Evolutionary conservation across 2,797 vertebrate genomes (phyloP), one percentile per base, ranked within the genome.

Genomic region (Lemur catta): DNA sequence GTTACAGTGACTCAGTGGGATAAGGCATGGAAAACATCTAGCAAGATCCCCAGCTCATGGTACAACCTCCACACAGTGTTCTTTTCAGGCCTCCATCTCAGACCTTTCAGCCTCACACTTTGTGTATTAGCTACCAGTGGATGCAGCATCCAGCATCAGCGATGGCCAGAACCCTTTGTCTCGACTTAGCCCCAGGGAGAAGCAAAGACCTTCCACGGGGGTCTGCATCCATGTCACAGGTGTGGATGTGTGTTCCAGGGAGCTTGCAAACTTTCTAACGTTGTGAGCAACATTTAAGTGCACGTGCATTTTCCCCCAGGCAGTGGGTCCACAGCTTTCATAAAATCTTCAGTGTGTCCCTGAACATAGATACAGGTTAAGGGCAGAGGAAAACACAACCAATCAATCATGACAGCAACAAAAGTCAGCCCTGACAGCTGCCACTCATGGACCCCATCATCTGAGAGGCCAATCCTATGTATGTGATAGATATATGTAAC

Each of bases 401-500:
- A 11, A 38, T n/a, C 85, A 67, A n/a, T 13, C 55, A 59, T 48
- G 38, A 35, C 5, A 52, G 46, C 35, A 55, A 46, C 6, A 28
- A 24, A 30, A 57, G 30, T 35, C 20, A 38, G 28, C 18, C 43
- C 43, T 79, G 65, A 30, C n/a, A 67, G 30, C 41, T 67, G 28
- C 50, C 35, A 0, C 30, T 59, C 35, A 4, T 35, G 13, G 28
- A 38, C 33, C 33, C 26, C 41, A 2, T 26, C 59, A 17, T 7
- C 9, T 46, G 10, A 52, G 46, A 71, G 11, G 13, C 5, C n/a
- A 0, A 4, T 3, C 30, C 43, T 38, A 0, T 15, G 3, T 10
- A 11, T 3, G 11, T 50, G 55, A n/a, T 35, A 0, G 26, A 10
- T 26, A 41, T 10, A 14, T 52, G 59, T 11, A 57, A 13, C 71